Evolutionary conservation across 2,888 invertebrate genomes (phyloP).

Genomic region (Chymomyza caudatula): DNA sequence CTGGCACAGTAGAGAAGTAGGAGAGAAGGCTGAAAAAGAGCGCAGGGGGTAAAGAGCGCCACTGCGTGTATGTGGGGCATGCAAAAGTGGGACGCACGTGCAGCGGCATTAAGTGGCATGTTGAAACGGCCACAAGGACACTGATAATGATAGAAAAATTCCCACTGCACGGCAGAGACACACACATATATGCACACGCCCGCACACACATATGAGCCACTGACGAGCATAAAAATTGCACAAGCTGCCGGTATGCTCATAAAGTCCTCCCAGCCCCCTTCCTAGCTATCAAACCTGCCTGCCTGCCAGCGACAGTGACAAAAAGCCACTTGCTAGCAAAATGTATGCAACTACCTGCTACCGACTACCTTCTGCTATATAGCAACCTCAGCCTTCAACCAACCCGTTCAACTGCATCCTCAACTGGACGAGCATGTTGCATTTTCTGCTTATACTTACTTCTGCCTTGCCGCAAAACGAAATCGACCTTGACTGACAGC

Average conservation of each 20-base stretch:
- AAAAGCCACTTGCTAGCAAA: conserved; percentile 61
- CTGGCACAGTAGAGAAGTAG: conserved; percentile 28
- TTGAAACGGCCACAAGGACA: conserved; percentile 65
- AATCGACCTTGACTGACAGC: conserved; percentile 71
- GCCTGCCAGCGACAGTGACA: conserved; percentile 59
- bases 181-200: conserved; percentile 2
- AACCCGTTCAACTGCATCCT: not conserved
- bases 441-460: not conserved
- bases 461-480: conserved; percentile 43
- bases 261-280: not conserved
- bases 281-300: not conserved
- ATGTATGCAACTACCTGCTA: conserved; percentile 1
- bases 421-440: not conserved
- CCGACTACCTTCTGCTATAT: not conserved
- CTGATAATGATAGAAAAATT: conserved; percentile 69
- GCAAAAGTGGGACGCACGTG: conserved; percentile 61
- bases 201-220: conserved; percentile 21
- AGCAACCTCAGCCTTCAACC: not conserved
- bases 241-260: conserved; percentile 36
- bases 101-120: conserved; percentile 72
- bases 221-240: conserved; percentile 63
- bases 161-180: conserved; percentile 22
- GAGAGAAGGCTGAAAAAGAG: conserved; percentile 14
- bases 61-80: conserved; percentile 31
- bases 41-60: conserved; percentile 9